Percentiles rank a stretch among this genome's conserved stretches.
Evolutionary conservation across 2,113 vertebrate species (phyloP).

Genomic region (Sinocyclocheilus maitianheensis): DNA sequence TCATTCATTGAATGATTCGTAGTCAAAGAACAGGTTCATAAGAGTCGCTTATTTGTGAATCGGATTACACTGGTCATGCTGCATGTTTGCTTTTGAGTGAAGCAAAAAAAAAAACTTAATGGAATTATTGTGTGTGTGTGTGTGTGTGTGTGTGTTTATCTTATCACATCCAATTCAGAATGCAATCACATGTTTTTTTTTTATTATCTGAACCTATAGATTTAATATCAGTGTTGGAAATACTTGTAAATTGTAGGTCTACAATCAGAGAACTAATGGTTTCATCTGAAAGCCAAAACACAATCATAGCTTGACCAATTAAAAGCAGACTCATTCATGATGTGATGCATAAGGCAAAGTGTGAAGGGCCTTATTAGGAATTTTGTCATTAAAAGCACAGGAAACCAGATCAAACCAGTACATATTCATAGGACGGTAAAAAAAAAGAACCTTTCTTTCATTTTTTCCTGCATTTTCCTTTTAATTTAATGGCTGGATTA

Average conservation of each 20-base stretch:
- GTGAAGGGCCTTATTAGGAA: conserved; percentile 43
- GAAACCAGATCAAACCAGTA: conserved; percentile 59
- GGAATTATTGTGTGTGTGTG: background rate
- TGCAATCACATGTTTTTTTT: background rate
- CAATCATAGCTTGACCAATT: background rate
- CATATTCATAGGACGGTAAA: conserved; percentile 52
- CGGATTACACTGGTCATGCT: background rate
- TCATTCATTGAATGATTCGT: background rate
- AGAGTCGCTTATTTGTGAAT: background rate
- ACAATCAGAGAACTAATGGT: background rate
- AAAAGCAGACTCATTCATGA: conserved; percentile 18
- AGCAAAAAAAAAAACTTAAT: background rate
- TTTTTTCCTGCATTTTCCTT: conserved; percentile 47
- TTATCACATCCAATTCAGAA: background rate
- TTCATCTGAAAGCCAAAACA: conserved; percentile 2
- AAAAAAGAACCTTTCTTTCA: conserved; percentile 54
- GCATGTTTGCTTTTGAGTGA: background rate
- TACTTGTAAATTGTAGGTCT: background rate
- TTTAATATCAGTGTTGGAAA: background rate
- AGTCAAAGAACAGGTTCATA: background rate
- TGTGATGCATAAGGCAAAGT: conserved; percentile 30
- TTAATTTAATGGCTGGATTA: conserved; percentile 66
- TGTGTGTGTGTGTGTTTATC: background rate
- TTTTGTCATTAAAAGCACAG: conserved; percentile 50
- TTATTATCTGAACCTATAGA: background rate